Conservation (phyloP, 2,888 invertebrate genomes). For the Cactoblastis cactorum region DNA sequence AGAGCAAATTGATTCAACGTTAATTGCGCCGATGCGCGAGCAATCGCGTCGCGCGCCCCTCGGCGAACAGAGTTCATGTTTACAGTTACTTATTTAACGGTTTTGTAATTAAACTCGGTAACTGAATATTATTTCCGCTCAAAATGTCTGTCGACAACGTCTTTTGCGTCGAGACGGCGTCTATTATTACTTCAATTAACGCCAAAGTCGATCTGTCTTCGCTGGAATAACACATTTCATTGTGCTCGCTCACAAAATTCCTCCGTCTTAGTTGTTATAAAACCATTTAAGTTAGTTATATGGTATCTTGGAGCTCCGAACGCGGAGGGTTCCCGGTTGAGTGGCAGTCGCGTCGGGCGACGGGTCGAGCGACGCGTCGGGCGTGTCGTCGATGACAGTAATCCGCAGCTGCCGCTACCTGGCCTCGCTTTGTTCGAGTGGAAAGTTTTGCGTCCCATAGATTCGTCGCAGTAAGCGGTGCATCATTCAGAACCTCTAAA, state of each 20-base stretch:
- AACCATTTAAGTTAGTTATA: conserved; percentile 63
- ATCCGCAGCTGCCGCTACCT: conserved; percentile 70
- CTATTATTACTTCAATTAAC: conserved; percentile 33
- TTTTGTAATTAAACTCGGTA: conserved; percentile 43
- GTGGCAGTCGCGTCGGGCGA: conserved; percentile 27
- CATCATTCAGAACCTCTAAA: conserved; percentile 22
- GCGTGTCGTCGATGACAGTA: conserved; percentile 44
- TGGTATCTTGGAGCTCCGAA: conserved; percentile 37
- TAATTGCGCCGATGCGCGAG: conserved; percentile 56
- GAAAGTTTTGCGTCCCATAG: conserved; percentile 55
- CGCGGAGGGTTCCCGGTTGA: conserved; percentile 37
- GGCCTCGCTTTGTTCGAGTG: conserved; percentile 66
- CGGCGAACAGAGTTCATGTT: conserved; percentile 32
- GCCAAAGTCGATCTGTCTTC: conserved; percentile 37
- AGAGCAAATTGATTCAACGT: conserved; percentile 65
- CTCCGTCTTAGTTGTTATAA: conserved; percentile 59
- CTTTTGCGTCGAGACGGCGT: conserved; percentile 2
- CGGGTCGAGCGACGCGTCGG: conserved; percentile 37
- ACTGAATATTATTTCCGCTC: conserved; percentile 35
- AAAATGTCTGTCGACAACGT: conserved; percentile 25
- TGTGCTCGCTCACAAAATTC: conserved; percentile 44
- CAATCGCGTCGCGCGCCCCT: conserved; percentile 39
- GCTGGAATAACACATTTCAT: conserved; percentile 27
- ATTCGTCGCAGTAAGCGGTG: conserved; percentile 46
- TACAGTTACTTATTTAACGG: conserved; percentile 61